phyloP scores from a whole-genome alignment of 2,113 vertebrate genomes.

The Epinephelus lanceolatus region DNA sequence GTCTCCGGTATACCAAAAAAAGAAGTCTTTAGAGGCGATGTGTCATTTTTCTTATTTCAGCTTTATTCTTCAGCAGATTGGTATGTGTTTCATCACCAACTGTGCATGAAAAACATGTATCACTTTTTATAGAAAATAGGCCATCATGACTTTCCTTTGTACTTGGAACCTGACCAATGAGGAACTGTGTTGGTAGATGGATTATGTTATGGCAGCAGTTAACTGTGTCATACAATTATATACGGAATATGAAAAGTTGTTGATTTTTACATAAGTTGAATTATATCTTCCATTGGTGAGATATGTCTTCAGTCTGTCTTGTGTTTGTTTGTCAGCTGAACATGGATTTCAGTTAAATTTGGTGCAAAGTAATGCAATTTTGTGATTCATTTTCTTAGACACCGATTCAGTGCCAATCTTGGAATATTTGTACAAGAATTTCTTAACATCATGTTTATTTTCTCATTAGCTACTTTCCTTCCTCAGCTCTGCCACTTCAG shows the following conservation, averaged over 20 bases:
- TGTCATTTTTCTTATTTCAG: constrained; percentile 30
- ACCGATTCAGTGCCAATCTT: too few species aligned
- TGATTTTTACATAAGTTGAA: neutral
- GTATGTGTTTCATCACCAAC: constrained; percentile 20
- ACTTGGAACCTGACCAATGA: neutral
- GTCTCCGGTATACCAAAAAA: constrained; percentile 42
- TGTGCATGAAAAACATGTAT: constrained; percentile 6
- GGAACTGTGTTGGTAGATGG: neutral
- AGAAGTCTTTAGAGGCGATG: constrained; percentile 4
- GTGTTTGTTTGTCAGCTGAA: neutral
- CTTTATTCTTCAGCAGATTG: constrained; percentile 26
- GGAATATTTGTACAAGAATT: too few species aligned
- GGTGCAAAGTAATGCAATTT: too few species aligned
- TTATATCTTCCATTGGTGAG: neutral
- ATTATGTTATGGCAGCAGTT: neutral
- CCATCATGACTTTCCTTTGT: constrained; percentile 1
- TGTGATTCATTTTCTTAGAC: too few species aligned
- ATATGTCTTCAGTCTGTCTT: neutral
- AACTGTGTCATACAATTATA: neutral
- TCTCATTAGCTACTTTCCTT: too few species aligned
- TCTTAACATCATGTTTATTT: too few species aligned
- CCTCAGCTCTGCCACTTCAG: too few species aligned
- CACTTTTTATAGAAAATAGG: constrained; percentile 13
- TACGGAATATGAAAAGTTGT: neutral
- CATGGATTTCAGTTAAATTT: neutral